Evolutionary conservation across 2,888 invertebrate genomes (phyloP), one percentile per base, ranked within the genome.

Genomic region (Glaucopsyche alexis): DNA sequence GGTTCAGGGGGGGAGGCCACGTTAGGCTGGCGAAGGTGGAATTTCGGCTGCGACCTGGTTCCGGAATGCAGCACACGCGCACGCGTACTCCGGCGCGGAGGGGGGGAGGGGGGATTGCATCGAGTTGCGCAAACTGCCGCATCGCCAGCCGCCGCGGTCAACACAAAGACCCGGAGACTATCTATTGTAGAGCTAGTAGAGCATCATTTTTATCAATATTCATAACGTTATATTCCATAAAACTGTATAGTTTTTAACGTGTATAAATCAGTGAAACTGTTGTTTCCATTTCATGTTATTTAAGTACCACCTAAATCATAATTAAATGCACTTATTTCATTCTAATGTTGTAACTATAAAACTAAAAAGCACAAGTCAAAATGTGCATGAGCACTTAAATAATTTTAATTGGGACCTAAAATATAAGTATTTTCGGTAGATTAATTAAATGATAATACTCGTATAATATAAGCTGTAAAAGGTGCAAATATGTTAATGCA

Each of bases 31-130:
- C 49, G 75, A 78, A 76, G 78, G 79, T 81, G 81, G 85, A 85
- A 89, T 89, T 91, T 91, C 84, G 90, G 90, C 85, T 88, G 87
- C 90, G 91, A 90, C 91, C 92, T 85, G 91, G 89, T 92, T 91
- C 89, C 88, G 90, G 88, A 89, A 86, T 93, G 92, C 92, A 90
- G 85, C 83, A 86, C 86, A 86, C 90, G 91, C 92, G 92, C 92
- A 91, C 81, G 92, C 92, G 92, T 89, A 88, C 77, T 74, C 75
- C 76, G 75, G 78, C 74, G 69, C 19, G 81, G 74, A 80, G 80
- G 79, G 78, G 74, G 78, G 79, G 83, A 81, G 84, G 83, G 79
- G 81, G 83, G 84, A 82, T 80, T 92, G 92, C 92, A 93, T 79
- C 83, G 92, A 91, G 92, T 93, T 93, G 92, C 92, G 92, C 92